Percentiles rank a stretch among this genome's conserved stretches.
These are phyloP conservation scores for Cyanoramphus novaezelandiae DNA, from an alignment of 2,113 vertebrate genomes.

Conservation along the genomic window DNA sequence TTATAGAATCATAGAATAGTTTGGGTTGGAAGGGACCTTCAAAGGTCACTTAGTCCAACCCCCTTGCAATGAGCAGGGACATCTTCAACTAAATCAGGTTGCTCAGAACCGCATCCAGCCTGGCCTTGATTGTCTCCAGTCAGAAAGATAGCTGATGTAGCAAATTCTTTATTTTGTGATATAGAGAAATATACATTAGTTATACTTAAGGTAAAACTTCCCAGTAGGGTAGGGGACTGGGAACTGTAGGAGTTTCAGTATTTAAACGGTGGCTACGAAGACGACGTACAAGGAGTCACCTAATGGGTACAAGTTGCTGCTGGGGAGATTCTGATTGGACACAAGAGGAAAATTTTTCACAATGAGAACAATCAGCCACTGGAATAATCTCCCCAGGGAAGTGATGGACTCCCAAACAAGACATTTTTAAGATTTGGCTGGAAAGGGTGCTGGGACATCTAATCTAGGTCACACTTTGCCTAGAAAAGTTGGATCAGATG, in stretches of 20 bases:
- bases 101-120: neutral
- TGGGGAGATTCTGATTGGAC: neutral
- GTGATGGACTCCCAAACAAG: neutral
- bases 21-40: neutral
- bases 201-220: neutral
- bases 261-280: neutral
- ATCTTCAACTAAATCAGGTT: neutral
- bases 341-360: neutral
- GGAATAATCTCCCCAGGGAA: neutral
- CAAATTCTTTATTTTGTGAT: neutral
- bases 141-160: neutral
- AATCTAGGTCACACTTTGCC: neutral
- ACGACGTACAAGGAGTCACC: neutral
- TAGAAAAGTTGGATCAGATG: neutral
- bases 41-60: neutral
- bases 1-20: neutral
- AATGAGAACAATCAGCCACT: neutral
- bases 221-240: neutral
- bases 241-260: neutral
- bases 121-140: neutral
- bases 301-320: neutral
- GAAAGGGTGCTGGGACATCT: neutral
- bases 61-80: neutral
- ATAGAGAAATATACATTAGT: neutral
- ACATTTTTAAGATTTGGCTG: neutral